phyloP scores from a whole-genome alignment of 2,888 invertebrate species.

The Drosophila quinaria region DNA sequence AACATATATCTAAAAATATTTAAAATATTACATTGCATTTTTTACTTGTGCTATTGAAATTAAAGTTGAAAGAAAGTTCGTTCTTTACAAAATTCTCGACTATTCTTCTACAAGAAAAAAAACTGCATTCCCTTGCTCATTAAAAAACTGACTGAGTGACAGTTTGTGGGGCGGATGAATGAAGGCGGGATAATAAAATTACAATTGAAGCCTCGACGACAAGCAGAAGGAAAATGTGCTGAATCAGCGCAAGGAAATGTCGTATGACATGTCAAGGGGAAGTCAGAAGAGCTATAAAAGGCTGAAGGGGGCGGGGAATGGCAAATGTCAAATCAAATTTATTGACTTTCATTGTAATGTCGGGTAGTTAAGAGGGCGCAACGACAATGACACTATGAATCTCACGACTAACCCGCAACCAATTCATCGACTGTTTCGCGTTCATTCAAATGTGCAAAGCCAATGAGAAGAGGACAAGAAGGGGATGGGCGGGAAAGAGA shows the following conservation, averaged over 20 bases:
- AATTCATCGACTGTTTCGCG: constrained; percentile 39
- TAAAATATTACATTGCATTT: too few relatives aligned
- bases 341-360: constrained; percentile 76
- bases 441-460: constrained; percentile 79
- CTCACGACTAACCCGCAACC: constrained; percentile 48
- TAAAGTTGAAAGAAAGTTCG: not conserved
- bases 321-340: constrained; percentile 80
- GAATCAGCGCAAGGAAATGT: constrained; percentile 64
- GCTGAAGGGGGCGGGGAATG: constrained; percentile 2
- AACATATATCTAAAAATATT: too few relatives aligned
- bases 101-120: too few relatives aligned
- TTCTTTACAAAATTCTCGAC: not conserved
- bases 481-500: too few relatives aligned
- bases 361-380: constrained; percentile 25
- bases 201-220: constrained; percentile 63
- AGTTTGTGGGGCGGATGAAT: constrained; percentile 52
- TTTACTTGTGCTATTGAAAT: too few relatives aligned
- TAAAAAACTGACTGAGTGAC: constrained; percentile 72
- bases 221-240: constrained; percentile 67
- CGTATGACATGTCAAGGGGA: not conserved
- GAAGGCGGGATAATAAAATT: constrained; percentile 73
- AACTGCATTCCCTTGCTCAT: constrained; percentile 52
- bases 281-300: constrained; percentile 1
- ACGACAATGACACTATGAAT: constrained; percentile 41
- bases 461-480: constrained; percentile 54